Conservation (phyloP, 2,113 vertebrate genomes). For the Apteryx mantelli region DNA sequence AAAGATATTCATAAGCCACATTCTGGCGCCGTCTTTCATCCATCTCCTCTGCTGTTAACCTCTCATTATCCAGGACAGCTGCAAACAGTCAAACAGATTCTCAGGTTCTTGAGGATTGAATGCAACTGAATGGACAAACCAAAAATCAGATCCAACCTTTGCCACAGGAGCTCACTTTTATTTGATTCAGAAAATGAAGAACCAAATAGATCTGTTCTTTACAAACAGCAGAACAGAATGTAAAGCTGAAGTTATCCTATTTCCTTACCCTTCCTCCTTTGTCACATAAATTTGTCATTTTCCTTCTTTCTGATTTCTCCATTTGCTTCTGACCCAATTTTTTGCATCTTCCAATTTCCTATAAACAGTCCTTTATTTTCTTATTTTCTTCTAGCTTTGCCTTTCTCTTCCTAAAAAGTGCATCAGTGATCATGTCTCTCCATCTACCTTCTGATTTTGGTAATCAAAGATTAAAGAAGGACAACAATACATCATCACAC, state of each 20-base stretch:
- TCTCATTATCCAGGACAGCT: slow-evolving; percentile 97
- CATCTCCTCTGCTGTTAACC: slow-evolving; percentile 98
- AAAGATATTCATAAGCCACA: slow-evolving; percentile 98
- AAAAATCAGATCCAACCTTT: background rate
- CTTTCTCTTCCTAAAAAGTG: background rate
- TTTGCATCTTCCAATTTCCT: background rate
- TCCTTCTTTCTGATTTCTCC: background rate
- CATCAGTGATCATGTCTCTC: background rate
- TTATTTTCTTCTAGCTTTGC: background rate
- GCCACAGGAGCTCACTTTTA: background rate
- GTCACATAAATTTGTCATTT: background rate
- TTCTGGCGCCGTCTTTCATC: slow-evolving; percentile 95
- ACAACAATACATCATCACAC: background rate
- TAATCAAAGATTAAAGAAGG: background rate
- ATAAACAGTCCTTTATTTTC: background rate
- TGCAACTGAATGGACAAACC: background rate
- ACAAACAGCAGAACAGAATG: background rate
- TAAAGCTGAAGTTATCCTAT: background rate
- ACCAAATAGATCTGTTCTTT: background rate
- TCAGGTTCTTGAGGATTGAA: background rate
- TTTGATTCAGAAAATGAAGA: background rate
- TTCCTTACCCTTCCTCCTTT: background rate
- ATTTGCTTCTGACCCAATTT: background rate
- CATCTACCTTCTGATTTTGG: background rate
- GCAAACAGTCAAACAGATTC: background rate